Evolutionary conservation across 2,797 vertebrate species (phyloP), one percentile per base, ranked within the genome.

Genomic region (Holocentrus rufus): DNA sequence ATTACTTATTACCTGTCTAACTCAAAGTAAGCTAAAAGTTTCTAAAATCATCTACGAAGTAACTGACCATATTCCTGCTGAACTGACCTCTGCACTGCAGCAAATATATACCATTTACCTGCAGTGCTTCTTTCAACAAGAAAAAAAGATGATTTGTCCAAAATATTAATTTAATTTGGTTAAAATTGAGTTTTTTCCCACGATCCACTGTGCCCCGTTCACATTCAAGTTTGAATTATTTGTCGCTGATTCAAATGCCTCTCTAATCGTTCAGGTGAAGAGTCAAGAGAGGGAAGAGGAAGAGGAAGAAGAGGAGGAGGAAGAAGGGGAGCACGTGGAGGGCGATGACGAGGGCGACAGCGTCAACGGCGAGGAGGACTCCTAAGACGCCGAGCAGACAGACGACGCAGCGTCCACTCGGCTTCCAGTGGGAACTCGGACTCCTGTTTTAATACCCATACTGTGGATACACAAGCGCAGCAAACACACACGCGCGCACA

Each of bases 291-390:
- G 86, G 30, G 93, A 90, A 27, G 82, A 85, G 8, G 73, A 85
- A 1, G 93, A 89, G 0, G 94, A 95, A n/a, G 92, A 93, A 0
- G 91, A 93, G 0, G 93, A 93, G 46, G 90, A 92, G 39, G 95
- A 96, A 77, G 95, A 96, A 79, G 94, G 92, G 0, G 93, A 92
- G 66, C 91, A 93, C 0, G 91, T 93, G 72, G 95, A 96, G 83
- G 95, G 95, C 61, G 96, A 96, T 10, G 95, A 95, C 57, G 96
- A 96, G 57, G 94, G 90, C 7, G 95, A 97, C 93, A 97, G 96
- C 52, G 84, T 96, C 72, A 96, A 97, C 77, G 95, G 96, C 2
- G 95, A 97, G 52, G 95, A 96, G 0, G 92, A 94, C 89, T 95
- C 94, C 69, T 96, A 96, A 96, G 92, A 23, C 74, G 13, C 3